Percentiles rank a stretch among this genome's conserved stretches.
phyloP scores from a whole-genome alignment of 2,113 vertebrate species.

The Spea multiplicata region DNA sequence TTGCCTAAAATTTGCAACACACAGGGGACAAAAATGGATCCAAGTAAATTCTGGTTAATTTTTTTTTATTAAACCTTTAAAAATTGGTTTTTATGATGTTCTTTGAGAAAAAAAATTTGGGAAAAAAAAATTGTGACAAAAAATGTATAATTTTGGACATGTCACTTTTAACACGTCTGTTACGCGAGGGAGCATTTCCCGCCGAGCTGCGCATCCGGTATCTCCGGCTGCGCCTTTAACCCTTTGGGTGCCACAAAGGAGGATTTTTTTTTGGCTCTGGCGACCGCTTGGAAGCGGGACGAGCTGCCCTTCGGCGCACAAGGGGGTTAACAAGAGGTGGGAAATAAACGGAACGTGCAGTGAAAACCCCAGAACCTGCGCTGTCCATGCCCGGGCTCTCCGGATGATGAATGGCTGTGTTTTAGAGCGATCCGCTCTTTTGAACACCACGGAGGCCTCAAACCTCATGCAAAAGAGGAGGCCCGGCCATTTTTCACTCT shows the following conservation, averaged over 20 bases:
- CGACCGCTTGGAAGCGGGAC: no score
- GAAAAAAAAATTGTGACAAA: no score
- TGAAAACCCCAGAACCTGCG: constrained; percentile 55
- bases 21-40: no score
- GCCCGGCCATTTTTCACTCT: constrained; percentile 59
- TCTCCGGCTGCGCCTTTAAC: constrained; percentile 44
- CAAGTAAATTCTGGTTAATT: no score
- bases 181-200: background rate
- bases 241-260: no score
- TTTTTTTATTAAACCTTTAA: no score
- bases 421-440: constrained; percentile 58
- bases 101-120: no score
- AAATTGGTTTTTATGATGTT: no score
- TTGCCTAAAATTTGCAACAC: no score
- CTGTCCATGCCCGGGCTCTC: constrained; percentile 49
- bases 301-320: background rate
- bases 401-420: constrained; percentile 59
- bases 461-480: constrained; percentile 57
- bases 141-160: background rate
- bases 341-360: constrained; percentile 51
- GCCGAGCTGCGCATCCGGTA: constrained; percentile 1
- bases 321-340: constrained; percentile 4
- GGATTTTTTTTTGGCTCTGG: no score
- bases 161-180: no score
- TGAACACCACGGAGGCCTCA: constrained; percentile 55